These are phyloP conservation scores for Pristionchus entomophagus DNA, from an alignment of 2,888 invertebrate genomes.

Conservation along the genomic window DNA sequence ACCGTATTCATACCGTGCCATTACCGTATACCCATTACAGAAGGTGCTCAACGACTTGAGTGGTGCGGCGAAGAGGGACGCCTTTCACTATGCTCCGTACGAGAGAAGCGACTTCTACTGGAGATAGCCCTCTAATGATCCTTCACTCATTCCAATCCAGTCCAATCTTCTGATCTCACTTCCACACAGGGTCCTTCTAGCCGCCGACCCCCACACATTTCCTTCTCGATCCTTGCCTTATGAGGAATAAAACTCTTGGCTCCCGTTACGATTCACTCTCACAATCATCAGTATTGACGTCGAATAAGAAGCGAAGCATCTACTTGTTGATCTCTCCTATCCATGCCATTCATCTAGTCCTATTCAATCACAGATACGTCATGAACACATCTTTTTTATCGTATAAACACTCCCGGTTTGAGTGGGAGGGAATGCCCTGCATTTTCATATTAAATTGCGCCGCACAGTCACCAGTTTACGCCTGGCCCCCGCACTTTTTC, in stretches of 20 bases:
- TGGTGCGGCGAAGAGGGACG: not conserved
- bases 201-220: not conserved
- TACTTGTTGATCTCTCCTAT: not conserved
- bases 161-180: not conserved
- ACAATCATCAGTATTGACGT: not conserved
- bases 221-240: conserved; percentile 6
- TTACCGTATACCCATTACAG: not conserved
- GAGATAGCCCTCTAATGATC: not conserved
- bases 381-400: not conserved
- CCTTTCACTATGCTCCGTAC: not conserved
- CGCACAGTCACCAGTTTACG: not conserved
- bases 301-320: too few relatives aligned
- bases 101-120: conserved; percentile 6
- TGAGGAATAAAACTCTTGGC: conserved; percentile 36
- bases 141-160: not conserved
- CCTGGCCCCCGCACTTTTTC: conserved; percentile 16
- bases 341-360: not conserved
- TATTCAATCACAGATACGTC: not conserved
- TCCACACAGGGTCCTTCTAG: not conserved
- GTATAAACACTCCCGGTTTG: not conserved
- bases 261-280: not conserved
- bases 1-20: too few relatives aligned
- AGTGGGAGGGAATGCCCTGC: not conserved
- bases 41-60: conserved; percentile 35
- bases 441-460: conserved; percentile 7